A percentile compares a stretch with the other conserved stretches of the same genome.
Conservation (phyloP, 2,797 vertebrate species). For the Esox lucius region DNA sequence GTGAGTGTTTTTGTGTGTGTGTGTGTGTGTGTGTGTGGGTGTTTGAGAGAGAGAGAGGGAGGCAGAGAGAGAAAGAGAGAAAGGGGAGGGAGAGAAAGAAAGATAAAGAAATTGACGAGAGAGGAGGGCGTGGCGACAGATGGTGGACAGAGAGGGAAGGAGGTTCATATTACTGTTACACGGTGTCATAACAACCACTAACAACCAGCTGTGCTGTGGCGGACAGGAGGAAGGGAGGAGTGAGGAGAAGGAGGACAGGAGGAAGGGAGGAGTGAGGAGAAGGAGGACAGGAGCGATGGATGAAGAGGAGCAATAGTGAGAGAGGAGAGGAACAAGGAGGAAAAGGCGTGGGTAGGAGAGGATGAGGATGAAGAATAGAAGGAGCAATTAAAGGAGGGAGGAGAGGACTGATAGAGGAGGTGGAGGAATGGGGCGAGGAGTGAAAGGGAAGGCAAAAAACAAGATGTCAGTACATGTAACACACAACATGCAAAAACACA, state of each 20-base stretch:
- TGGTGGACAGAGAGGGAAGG: constrained; percentile 45
- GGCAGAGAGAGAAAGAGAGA: too few relatives aligned
- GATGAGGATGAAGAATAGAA: constrained; percentile 22
- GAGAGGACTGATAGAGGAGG: neutral
- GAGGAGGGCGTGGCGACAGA: constrained; percentile 35
- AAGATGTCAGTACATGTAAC: neutral
- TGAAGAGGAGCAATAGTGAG: neutral
- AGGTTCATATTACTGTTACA: constrained; percentile 47
- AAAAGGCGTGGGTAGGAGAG: neutral
- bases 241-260: constrained; percentile 45
- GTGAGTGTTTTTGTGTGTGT: neutral
- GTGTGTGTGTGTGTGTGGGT: neutral
- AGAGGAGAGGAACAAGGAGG: neutral
- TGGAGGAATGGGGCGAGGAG: constrained; percentile 2
- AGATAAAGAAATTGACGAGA: neutral
- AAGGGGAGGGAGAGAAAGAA: neutral
- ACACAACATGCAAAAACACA: neutral
- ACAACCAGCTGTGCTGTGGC: constrained; percentile 46
- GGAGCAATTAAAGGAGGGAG: constrained; percentile 33
- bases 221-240: neutral
- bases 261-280: constrained; percentile 1
- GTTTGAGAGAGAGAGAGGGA: neutral
- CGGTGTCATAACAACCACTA: constrained; percentile 50
- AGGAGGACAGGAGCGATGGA: neutral
- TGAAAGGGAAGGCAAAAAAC: constrained; percentile 6